phyloP scores from a whole-genome alignment of 1,140 invertebrate genomes.

The Agrypnia vestita region DNA sequence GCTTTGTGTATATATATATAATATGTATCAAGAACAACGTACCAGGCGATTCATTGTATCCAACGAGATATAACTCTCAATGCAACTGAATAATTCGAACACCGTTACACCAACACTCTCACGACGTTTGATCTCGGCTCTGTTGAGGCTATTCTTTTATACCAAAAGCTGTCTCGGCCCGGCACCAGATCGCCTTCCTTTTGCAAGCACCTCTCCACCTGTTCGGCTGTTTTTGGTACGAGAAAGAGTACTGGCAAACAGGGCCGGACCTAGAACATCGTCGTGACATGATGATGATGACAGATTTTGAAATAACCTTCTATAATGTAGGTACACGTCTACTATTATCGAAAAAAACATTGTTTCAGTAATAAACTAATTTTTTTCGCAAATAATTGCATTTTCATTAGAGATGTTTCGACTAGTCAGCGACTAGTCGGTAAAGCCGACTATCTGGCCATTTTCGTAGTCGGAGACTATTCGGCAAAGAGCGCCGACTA shows the following conservation, averaged over 20 bases:
- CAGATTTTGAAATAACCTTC: too few species aligned
- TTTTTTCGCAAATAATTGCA: too few species aligned
- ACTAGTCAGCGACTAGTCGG: too few species aligned
- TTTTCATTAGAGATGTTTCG: too few species aligned
- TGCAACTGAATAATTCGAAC: background rate
- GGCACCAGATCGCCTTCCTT: constrained; percentile 14
- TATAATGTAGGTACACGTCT: too few species aligned
- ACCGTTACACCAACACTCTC: constrained; percentile 7
- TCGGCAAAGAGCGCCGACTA: too few species aligned
- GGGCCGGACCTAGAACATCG: background rate
- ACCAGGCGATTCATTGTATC: constrained; percentile 32
- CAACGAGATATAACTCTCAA: background rate
- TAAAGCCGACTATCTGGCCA: too few species aligned
- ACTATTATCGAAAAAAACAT: too few species aligned
- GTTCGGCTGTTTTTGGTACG: background rate
- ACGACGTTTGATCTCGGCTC: background rate
- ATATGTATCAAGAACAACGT: background rate
- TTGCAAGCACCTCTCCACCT: background rate
- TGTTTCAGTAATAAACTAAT: too few species aligned
- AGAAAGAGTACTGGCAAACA: background rate
- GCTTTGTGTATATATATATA: too few species aligned
- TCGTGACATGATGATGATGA: too few species aligned
- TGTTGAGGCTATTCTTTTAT: constrained; percentile 12
- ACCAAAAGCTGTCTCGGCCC: background rate
- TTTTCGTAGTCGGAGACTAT: too few species aligned